Percentiles rank a stretch among this genome's conserved stretches.
Conservation (phyloP, 2,113 vertebrate species). For the Polyodon spathula region DNA sequence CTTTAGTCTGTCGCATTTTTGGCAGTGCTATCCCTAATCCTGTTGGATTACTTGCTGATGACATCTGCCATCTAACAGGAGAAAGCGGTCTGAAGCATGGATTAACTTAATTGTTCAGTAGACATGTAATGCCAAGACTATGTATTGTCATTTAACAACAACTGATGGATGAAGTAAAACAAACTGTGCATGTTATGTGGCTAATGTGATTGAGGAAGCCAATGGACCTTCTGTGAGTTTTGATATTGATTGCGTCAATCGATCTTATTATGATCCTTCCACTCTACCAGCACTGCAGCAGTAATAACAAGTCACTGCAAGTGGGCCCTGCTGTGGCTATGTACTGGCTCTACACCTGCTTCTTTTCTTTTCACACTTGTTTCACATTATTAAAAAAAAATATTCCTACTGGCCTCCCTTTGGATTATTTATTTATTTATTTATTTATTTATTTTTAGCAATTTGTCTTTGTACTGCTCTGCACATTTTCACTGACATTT, state of each 20-base stretch:
- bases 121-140: not conserved
- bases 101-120: constrained; percentile 6
- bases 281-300: not conserved
- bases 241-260: not conserved
- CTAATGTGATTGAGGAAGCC: not conserved
- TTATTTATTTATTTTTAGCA: not conserved
- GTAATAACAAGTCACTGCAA: not conserved
- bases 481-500: not conserved
- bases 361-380: constrained; percentile 1
- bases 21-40: constrained; percentile 28
- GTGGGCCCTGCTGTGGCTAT: not conserved
- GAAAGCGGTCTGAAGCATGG: constrained; percentile 15
- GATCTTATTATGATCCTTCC: constrained; percentile 2
- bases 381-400: constrained; percentile 15
- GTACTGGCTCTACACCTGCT: constrained; percentile 12
- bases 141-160: not conserved
- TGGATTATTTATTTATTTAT: not conserved
- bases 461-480: not conserved
- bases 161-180: not conserved
- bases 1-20: constrained; percentile 19
- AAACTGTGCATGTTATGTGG: not conserved
- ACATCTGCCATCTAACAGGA: constrained; percentile 20
- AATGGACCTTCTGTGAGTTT: not conserved
- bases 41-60: constrained; percentile 18
- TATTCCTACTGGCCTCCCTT: not conserved